Base-by-base conservation (phyloP, 2,113 vertebrate genomes). In the Gambusia holbrooki region DNA sequence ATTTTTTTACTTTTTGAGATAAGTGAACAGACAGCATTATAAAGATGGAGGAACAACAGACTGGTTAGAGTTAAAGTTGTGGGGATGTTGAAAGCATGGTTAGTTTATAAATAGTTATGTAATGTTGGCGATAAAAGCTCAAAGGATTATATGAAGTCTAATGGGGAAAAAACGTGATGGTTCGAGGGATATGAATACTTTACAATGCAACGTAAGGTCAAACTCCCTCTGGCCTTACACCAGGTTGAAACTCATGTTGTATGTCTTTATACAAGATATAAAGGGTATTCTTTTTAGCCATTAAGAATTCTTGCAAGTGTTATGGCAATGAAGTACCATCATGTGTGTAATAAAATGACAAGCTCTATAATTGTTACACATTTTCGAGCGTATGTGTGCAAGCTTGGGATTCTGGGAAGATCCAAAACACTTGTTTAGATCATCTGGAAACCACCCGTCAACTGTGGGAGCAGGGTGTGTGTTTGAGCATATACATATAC, bases 381-480 rank as follows among this genome's bases (percentile, higher is more conserved):
- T 64, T 74, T 60, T 22, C 58, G 29, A 45, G 74, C 42, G 3
- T 77, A 45, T 25, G 60, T 25, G 42, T 54, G 45, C 25, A 65
- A 33, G 25, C 69, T 1, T 45, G 42, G 66, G 71, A 81, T 76
- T 80, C 37, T 81, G 79, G 51, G 35, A 74, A 76, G 84, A 83
- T 79, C 51, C 32, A 65, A 73, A 15, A 40, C 35, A 42, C 45
- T 73, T 85, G 87, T 87, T 88, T 76, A 73, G 81, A 84, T 88
- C 35, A 88, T 87, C 60, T 87, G 64, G 72, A 83, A 80, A 64
- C 54, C 77, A 72, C 69, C 54, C 66, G 54, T 86, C 48, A 51
- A 67, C 74, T 67, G 77, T 32, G 66, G 67, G 67, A 35, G 1
- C 22, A 84, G 76, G 40, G 54, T 3, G 67, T 73, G 62, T 33